Evolutionary conservation across 2,888 invertebrate species (phyloP), one percentile per base, ranked within the genome.

Genomic region (Sminthurinus aureus): DNA sequence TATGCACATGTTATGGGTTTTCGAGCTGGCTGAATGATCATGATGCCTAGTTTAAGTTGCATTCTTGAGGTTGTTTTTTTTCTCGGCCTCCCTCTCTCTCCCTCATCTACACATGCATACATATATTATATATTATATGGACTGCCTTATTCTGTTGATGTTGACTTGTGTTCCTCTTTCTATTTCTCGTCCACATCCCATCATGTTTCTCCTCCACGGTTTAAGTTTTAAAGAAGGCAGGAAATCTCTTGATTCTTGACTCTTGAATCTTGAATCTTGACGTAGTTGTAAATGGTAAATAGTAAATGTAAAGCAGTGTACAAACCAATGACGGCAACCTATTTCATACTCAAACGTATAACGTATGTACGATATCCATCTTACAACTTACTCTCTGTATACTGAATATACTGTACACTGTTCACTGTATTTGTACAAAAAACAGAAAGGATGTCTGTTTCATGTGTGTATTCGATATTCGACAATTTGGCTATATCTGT

Each of bases 51-150:
- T 69, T 58, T 22, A 77, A 58, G 20, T 52, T 77, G 77, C 77
- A 58, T 77, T 77, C 77, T 77, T 58, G 58, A 77, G 77, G 50
- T 77, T 77, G 24, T 77, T 77, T 77, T 77, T 77, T 77, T 38
- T 15, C 6, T 6, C 3, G 38, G 3, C 38, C 6, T 4, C 38
- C 6, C 38, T 38, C 38, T 38, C 38, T 38, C 38, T 6, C 38
- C 6, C 22, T 71, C 13, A 38, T 74, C n/a, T 9, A 13, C 18
- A 22, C 22, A 18, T 26, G 22, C 22, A 64, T 58, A 58, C 77
- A 77, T 38, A 38, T 38, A 6, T 6, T 38, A 38, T 38, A 38
- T 38, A 4, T 6, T 38, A 38, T 38, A 38, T 77, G 58, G 58
- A 58, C 77, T 77, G 26, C 58, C 58, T 77, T 52, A 50, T 12